These are phyloP conservation scores for Neodiprion virginianus DNA, from an alignment of 1,140 invertebrate species.

Conservation along the genomic window DNA sequence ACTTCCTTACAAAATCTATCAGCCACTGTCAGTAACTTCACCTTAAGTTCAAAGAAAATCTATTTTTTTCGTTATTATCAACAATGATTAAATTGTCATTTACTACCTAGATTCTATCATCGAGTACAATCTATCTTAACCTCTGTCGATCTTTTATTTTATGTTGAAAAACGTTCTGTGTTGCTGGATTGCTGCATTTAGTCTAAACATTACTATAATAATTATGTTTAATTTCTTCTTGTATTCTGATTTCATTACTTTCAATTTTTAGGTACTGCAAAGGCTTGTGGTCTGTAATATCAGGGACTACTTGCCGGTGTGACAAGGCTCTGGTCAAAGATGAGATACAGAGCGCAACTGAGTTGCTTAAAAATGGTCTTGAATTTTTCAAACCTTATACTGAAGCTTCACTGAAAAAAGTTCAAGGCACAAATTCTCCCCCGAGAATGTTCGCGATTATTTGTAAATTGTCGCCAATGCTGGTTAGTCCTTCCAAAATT, in stretches of 20 bases:
- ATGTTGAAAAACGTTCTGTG: neutral
- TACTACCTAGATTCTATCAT: neutral
- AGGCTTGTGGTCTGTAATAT: slow-evolving; percentile 58
- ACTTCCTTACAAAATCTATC: neutral
- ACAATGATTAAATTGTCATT: slow-evolving; percentile 19
- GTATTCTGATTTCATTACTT: neutral
- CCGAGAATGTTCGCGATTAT: slow-evolving; percentile 54
- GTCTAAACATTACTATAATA: slow-evolving; percentile 6
- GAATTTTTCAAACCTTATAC: slow-evolving; percentile 51
- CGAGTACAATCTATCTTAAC: neutral
- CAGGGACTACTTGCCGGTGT: slow-evolving; percentile 55
- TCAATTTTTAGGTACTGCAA: slow-evolving; percentile 49
- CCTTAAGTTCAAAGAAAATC: neutral
- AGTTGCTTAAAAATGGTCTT: slow-evolving; percentile 50
- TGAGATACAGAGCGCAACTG: slow-evolving; percentile 56
- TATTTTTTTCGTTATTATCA: slow-evolving; percentile 13
- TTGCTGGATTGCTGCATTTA: slow-evolving; percentile 19
- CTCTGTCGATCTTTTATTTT: neutral
- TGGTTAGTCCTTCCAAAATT: slow-evolving; percentile 41
- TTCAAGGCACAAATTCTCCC: slow-evolving; percentile 51
- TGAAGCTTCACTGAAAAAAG: slow-evolving; percentile 48
- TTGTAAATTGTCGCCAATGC: slow-evolving; percentile 52
- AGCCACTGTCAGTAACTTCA: neutral
- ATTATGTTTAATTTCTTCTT: slow-evolving; percentile 8
- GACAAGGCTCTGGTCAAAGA: slow-evolving; percentile 55